phyloP scores from a whole-genome alignment of 2,797 vertebrate genomes.

The Melanotaenia trifasciata region DNA sequence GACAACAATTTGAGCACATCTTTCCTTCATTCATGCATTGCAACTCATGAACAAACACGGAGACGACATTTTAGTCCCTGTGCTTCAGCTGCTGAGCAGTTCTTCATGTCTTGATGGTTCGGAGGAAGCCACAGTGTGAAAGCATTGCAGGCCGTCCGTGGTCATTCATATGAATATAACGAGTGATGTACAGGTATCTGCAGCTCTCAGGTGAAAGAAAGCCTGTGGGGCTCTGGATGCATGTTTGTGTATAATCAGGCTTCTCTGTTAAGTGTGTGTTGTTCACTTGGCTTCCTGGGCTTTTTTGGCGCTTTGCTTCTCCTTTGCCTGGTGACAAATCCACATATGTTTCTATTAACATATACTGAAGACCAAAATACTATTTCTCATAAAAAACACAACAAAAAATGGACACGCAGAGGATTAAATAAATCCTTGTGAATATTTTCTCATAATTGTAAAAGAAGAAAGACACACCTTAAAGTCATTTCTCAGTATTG shows the following conservation, averaged over 20 bases:
- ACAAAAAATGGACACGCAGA: background rate
- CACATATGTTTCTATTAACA: slow-evolving; percentile 3
- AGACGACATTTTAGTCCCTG: slow-evolving; percentile 44
- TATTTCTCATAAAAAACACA: background rate
- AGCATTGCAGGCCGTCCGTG: slow-evolving; percentile 43
- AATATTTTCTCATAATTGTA: too few relatives aligned
- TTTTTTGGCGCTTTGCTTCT: slow-evolving; percentile 97
- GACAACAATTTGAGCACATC: slow-evolving; percentile 69
- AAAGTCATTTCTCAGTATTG: too few relatives aligned
- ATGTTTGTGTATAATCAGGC: slow-evolving; percentile 22
- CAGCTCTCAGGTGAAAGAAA: slow-evolving; percentile 51
- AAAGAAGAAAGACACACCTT: too few relatives aligned
- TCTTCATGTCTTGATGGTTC: slow-evolving; percentile 47
- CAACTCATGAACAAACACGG: slow-evolving; percentile 57
- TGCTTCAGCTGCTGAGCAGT: slow-evolving; percentile 55
- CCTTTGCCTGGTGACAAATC: slow-evolving; percentile 88
- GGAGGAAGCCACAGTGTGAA: slow-evolving; percentile 44
- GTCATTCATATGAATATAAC: slow-evolving; percentile 45
- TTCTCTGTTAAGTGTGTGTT: slow-evolving; percentile 25
- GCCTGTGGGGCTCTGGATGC: slow-evolving; percentile 34
- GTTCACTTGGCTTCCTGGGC: slow-evolving; percentile 95
- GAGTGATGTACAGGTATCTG: slow-evolving; percentile 30
- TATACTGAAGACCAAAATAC: background rate
- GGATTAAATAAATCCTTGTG: background rate
- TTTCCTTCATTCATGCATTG: slow-evolving; percentile 77